Evolutionary conservation across 2,888 invertebrate genomes (phyloP).

Genomic region (Caenorhabditis sp.): DNA sequence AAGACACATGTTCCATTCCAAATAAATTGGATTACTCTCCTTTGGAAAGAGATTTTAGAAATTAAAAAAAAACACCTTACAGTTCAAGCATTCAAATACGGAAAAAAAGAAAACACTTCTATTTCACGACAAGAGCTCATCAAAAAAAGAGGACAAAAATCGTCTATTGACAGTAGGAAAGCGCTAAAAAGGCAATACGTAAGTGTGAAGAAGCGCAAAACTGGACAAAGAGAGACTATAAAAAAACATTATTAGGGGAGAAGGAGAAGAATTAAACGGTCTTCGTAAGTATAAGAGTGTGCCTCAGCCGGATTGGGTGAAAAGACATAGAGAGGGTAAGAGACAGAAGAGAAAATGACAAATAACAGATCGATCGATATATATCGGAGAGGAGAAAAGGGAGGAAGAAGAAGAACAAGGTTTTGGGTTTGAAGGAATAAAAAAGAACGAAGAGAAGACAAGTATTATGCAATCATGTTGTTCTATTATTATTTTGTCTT

Average conservation of each 20-base stretch:
- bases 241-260: background rate
- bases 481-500: background rate
- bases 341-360: background rate
- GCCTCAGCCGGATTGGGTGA: background rate
- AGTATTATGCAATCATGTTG: background rate
- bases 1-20: too few relatives aligned
- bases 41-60: too few relatives aligned
- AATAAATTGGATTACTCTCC: too few relatives aligned
- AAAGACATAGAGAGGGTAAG: background rate
- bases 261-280: background rate
- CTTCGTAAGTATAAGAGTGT: background rate
- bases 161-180: background rate
- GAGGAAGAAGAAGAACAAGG: background rate
- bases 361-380: background rate
- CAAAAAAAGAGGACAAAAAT: too few relatives aligned
- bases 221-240: background rate
- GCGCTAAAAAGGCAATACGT: too few relatives aligned
- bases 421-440: background rate
- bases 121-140: too few relatives aligned
- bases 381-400: background rate
- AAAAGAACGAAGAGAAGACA: background rate
- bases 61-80: too few relatives aligned
- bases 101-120: background rate
- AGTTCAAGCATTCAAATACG: too few relatives aligned
- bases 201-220: slow-evolving; percentile 1